Conservation (phyloP, 2,888 invertebrate genomes). For the Brachypalpus laphriformis region DNA sequence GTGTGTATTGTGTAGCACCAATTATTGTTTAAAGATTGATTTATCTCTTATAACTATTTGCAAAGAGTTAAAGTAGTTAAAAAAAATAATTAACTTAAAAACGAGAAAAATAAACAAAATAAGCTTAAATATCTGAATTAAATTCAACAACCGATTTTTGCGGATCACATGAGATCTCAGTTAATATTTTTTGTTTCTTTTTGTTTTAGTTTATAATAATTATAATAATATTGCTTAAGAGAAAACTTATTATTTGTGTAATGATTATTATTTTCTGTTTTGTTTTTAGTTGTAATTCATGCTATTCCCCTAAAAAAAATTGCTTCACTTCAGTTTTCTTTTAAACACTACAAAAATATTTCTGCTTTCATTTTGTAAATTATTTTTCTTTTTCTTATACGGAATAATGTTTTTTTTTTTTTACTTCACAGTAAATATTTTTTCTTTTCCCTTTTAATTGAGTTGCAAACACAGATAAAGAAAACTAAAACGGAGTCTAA, state of each 20-base stretch:
- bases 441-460: constrained; percentile 14
- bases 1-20: constrained; percentile 75
- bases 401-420: constrained; percentile 23
- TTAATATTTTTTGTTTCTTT: constrained; percentile 58
- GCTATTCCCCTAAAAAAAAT: constrained; percentile 41
- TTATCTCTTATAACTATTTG: constrained; percentile 69
- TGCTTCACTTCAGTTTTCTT: constrained; percentile 47
- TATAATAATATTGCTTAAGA: constrained; percentile 70
- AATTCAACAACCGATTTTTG: constrained; percentile 76
- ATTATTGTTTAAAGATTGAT: constrained; percentile 66
- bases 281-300: constrained; percentile 33
- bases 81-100: constrained; percentile 31
- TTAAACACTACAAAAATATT: constrained; percentile 68
- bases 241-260: constrained; percentile 67
- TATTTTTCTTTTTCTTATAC: constrained; percentile 18
- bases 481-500: constrained; percentile 38
- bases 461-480: constrained; percentile 38
- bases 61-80: constrained; percentile 37
- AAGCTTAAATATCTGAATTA: constrained; percentile 76
- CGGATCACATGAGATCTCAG: constrained; percentile 74
- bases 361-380: constrained; percentile 22
- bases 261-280: constrained; percentile 36
- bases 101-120: constrained; percentile 63
- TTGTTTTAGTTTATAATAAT: constrained; percentile 54
- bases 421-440: constrained; percentile 1